Percentiles rank a stretch among this genome's conserved stretches.
phyloP scores from a whole-genome alignment of 1,140 invertebrate species.

The Gyrodactylus bullatarudis region DNA sequence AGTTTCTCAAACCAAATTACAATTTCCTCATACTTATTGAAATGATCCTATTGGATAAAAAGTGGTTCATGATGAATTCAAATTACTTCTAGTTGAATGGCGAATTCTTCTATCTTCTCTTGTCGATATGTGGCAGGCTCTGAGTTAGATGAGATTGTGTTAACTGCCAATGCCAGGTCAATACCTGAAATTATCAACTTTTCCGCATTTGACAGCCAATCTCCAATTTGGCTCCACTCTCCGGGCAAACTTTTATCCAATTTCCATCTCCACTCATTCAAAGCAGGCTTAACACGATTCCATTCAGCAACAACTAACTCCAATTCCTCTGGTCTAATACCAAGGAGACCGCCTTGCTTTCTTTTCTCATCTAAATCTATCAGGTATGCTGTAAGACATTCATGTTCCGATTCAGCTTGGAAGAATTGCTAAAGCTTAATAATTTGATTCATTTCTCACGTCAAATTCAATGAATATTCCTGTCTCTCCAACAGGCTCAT shows the following conservation, averaged over 20 bases:
- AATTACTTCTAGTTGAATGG: background rate
- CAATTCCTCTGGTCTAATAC: background rate
- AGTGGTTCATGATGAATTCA: too few relatives aligned
- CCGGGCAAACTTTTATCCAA: background rate
- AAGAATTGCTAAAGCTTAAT: background rate
- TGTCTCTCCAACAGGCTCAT: background rate
- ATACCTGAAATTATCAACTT: background rate
- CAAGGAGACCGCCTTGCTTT: background rate
- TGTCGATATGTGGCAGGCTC: background rate
- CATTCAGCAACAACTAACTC: background rate
- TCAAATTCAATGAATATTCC: background rate
- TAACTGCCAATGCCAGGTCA: background rate
- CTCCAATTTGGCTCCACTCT: background rate
- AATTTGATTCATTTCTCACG: background rate
- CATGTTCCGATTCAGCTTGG: background rate
- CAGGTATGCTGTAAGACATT: background rate
- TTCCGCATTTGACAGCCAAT: background rate
- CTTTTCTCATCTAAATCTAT: background rate
- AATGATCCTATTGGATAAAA: too few relatives aligned
- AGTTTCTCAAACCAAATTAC: too few relatives aligned
- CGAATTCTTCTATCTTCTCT: background rate
- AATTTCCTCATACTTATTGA: too few relatives aligned
- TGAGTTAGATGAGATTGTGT: background rate
- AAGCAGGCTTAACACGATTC: background rate
- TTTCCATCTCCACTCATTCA: background rate